A percentile compares a stretch with the other conserved stretches of the same genome.
Conservation (phyloP, 2,113 vertebrate genomes). For the Dasyurus viverrinus region DNA sequence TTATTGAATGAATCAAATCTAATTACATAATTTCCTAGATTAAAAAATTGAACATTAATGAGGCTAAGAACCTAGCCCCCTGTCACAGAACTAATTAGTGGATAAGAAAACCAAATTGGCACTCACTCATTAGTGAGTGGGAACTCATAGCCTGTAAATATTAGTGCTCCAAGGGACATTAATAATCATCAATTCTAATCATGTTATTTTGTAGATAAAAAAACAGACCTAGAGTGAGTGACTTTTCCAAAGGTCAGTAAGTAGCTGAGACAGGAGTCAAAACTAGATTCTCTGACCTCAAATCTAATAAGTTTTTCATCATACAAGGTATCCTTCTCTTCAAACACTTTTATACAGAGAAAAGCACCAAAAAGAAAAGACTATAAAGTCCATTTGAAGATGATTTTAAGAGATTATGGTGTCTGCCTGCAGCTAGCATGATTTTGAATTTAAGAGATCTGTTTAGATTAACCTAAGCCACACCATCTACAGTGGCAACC, state of each 20-base stretch:
- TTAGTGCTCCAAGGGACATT: neutral
- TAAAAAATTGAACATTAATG: neutral
- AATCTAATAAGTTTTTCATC: neutral
- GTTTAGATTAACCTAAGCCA: constrained; percentile 9
- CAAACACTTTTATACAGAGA: constrained; percentile 19
- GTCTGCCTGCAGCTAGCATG: neutral
- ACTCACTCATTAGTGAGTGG: neutral
- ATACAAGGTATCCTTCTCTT: neutral
- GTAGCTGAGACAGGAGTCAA: neutral
- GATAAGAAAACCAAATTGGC: neutral
- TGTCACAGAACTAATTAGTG: neutral
- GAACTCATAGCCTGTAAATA: neutral
- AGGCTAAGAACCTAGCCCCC: neutral
- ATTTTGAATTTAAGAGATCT: constrained; percentile 19
- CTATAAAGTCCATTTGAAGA: neutral
- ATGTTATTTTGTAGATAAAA: neutral
- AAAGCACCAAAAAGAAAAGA: constrained; percentile 2
- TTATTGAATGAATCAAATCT: neutral
- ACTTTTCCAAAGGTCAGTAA: neutral
- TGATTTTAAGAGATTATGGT: neutral
- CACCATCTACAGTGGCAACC: neutral
- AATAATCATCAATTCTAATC: neutral
- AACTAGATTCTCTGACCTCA: neutral
- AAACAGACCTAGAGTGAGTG: neutral
- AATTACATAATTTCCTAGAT: neutral